Evolutionary conservation across 2,797 vertebrate genomes (phyloP).

Genomic region (Pseudochaenichthys georgianus): DNA sequence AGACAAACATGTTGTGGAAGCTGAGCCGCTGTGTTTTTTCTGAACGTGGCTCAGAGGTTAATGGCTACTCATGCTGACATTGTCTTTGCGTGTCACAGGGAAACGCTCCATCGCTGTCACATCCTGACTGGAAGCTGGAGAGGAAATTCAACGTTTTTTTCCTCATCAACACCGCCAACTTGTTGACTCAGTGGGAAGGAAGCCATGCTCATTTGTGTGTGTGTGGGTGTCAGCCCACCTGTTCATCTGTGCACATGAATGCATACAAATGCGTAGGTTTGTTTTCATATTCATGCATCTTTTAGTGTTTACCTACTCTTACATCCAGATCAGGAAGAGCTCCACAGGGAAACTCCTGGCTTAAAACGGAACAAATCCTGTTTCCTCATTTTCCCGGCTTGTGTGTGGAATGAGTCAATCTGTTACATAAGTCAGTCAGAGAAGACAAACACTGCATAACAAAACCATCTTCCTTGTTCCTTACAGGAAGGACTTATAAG

Average conservation of each 20-base stretch:
- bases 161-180: conserved; percentile 37
- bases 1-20: conserved; percentile 66
- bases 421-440: conserved; percentile 64
- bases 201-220: neutral
- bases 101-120: conserved; percentile 54
- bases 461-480: conserved; percentile 52
- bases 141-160: conserved; percentile 34
- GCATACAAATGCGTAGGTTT: neutral
- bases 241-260: conserved; percentile 14
- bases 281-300: conserved; percentile 8
- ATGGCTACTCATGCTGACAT: conserved; percentile 64
- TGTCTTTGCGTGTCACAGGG: conserved; percentile 68
- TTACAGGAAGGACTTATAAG: conserved; percentile 47
- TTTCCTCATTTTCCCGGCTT: conserved; percentile 56
- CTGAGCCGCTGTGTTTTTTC: conserved; percentile 49
- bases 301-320: conserved; percentile 31
- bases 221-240: conserved; percentile 19
- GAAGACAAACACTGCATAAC: conserved; percentile 46
- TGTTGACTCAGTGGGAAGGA: conserved; percentile 72
- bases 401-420: conserved; percentile 27
- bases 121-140: conserved; percentile 65
- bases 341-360: conserved; percentile 31
- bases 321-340: conserved; percentile 47
- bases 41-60: conserved; percentile 67
- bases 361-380: conserved; percentile 55